A percentile compares a stretch with the other conserved stretches of the same genome.
Conservation (phyloP, 2,888 invertebrate genomes). For the Melipona bicolor region DNA sequence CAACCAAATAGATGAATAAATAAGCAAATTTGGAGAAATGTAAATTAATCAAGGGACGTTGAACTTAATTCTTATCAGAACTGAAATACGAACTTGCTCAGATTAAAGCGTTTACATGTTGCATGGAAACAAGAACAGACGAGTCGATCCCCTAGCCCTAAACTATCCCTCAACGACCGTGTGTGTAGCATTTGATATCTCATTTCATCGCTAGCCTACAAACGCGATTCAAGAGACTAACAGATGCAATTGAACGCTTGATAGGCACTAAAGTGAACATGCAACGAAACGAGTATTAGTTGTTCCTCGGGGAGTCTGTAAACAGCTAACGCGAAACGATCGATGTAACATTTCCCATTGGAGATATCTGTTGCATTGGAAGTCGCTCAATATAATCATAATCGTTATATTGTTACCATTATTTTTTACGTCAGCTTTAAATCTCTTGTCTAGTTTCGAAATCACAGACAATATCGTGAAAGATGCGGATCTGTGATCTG, state of each 20-base stretch:
- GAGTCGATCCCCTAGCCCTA: conserved; percentile 17
- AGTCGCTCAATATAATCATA: background rate
- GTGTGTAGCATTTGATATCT: conserved; percentile 60
- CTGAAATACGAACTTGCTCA: background rate
- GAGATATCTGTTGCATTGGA: conserved; percentile 5
- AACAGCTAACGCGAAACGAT: conserved; percentile 67
- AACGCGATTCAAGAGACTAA: conserved; percentile 50
- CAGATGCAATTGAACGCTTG: conserved; percentile 50
- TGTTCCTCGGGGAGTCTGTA: conserved; percentile 62
- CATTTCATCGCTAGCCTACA: conserved; percentile 36
- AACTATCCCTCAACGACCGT: conserved; percentile 46
- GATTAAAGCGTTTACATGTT: conserved; percentile 1
- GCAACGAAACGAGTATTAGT: conserved; percentile 53
- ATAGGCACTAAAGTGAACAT: conserved; percentile 44
- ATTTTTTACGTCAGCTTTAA: background rate
- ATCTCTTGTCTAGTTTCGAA: background rate
- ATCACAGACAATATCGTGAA: background rate
- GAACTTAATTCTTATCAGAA: no score
- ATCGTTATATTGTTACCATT: no score
- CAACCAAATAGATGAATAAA: no score
- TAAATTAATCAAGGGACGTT: background rate
- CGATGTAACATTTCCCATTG: conserved; percentile 68
- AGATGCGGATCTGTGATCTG: no score
- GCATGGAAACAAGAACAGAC: conserved; percentile 34
- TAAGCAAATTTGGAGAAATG: background rate